These are phyloP conservation scores for Dissostichus mawsoni DNA, from an alignment of 2,113 vertebrate genomes.

Conservation along the genomic window DNA sequence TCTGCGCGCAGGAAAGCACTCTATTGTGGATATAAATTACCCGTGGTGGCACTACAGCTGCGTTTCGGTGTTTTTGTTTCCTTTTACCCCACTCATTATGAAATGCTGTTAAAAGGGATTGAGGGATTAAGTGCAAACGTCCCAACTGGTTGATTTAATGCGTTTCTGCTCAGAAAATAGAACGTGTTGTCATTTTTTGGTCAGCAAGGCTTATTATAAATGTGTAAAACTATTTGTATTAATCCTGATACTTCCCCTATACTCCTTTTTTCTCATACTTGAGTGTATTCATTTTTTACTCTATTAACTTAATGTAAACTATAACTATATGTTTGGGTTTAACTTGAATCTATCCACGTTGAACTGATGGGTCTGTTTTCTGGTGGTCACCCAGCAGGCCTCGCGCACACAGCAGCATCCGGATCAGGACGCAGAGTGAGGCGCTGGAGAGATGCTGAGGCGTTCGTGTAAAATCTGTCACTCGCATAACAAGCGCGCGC, in stretches of 20 bases:
- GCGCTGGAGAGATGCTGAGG: constrained; percentile 34
- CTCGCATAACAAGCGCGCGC: background rate
- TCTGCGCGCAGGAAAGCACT: constrained; percentile 64
- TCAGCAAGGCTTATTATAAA: constrained; percentile 7
- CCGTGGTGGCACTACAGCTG: constrained; percentile 60
- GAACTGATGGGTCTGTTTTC: background rate
- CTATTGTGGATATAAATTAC: constrained; percentile 69
- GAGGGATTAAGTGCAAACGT: constrained; percentile 15
- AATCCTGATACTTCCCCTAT: constrained; percentile 19
- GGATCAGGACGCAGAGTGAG: background rate
- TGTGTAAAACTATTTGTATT: constrained; percentile 40
- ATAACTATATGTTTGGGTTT: too few species aligned
- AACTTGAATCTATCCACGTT: background rate
- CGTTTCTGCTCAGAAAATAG: constrained; percentile 22
- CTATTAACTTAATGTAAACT: too few species aligned
- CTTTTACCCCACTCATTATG: constrained; percentile 4
- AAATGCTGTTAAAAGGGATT: constrained; percentile 9
- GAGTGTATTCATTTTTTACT: too few species aligned
- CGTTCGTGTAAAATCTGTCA: constrained; percentile 36
- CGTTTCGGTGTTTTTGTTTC: background rate
- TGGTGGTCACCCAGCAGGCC: background rate
- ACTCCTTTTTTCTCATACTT: background rate
- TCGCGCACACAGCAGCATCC: constrained; percentile 2
- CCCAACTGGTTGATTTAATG: constrained; percentile 18
- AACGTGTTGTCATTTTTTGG: background rate